Evolutionary conservation across 2,888 invertebrate genomes (phyloP).

Genomic region (Diogma glabrata): DNA sequence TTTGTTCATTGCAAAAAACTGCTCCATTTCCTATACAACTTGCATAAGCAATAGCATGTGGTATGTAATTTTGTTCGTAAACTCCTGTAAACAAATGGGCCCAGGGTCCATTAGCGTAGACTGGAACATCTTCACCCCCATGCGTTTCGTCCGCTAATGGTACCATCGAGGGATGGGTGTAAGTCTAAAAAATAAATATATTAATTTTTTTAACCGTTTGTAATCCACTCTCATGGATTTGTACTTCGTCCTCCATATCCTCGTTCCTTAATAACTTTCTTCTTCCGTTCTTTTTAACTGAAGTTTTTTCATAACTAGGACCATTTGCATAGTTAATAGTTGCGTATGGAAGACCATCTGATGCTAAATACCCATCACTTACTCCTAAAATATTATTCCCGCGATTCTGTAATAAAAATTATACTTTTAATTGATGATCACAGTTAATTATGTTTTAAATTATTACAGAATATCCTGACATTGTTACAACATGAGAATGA

Average conservation of each 20-base stretch:
- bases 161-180: conserved; percentile 48
- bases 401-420: conserved; percentile 30
- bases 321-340: conserved; percentile 55
- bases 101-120: conserved; percentile 68
- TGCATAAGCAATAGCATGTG: conserved; percentile 62
- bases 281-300: conserved; percentile 34
- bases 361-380: conserved; percentile 35
- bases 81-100: conserved; percentile 68
- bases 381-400: conserved; percentile 46
- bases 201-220: no score
- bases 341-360: conserved; percentile 43
- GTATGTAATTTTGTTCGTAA: conserved; percentile 67
- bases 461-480: conserved; percentile 30
- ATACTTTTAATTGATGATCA: neutral
- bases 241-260: conserved; percentile 31
- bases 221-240: no score
- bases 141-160: conserved; percentile 54
- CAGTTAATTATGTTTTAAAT: neutral
- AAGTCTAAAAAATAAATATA: no score
- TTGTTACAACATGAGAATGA: conserved; percentile 53
- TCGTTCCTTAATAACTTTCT: conserved; percentile 29
- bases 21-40: conserved; percentile 54
- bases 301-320: conserved; percentile 44
- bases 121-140: conserved; percentile 68
- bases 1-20: neutral